Base-by-base conservation (phyloP, 2,888 invertebrate species). In the Craniophora ligustri region DNA sequence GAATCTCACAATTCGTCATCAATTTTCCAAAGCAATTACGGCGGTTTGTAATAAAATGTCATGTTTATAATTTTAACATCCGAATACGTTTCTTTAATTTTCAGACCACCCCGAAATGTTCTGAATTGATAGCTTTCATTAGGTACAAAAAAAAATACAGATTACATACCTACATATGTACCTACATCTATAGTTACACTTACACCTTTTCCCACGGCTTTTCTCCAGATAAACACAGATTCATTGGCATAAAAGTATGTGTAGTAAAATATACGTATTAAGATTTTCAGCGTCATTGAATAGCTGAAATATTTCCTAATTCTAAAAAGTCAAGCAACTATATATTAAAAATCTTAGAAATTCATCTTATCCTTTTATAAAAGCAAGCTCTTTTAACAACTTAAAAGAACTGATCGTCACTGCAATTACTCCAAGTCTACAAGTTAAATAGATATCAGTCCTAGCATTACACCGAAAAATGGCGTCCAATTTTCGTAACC, bases 401-500 rank as follows among this genome's bases (percentile, higher is more conserved):
- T 11, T 50, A 7, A 35, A 34, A 36, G 28, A 41, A 31, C 28
- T 26, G 41, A 10, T 23, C 18, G 15, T 42, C 30, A 57, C 26
- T 31, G 41, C 54, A 58, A 57, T 56, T 47, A 59, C 66, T 77
- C 60, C 54, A 63, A 76, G 71, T 62, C 55, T 48, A 54, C 69
- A 72, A 82, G 81, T 82, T 79, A 65, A 72, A 84, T 72, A 79
- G 64, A 78, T 67, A 80, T 79, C 70, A 72, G 49, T 72, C 61
- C 58, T 18, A 49, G 68, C 68, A 78, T 82, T 75, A 75, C 72
- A 69, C 75, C 75, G 72, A 81, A 78, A 76, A 79, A 81, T 77
- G 59, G 68, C 74, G 69, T 77, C 79, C 79, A 84, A 85, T 85
- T 84, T 81, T 78, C 72, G 67, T 78, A 74, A 80, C 79, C 79